Percentiles rank a stretch among this genome's conserved stretches.
Conservation (phyloP, 2,113 vertebrate species). For the Bagarius yarrelli region DNA sequence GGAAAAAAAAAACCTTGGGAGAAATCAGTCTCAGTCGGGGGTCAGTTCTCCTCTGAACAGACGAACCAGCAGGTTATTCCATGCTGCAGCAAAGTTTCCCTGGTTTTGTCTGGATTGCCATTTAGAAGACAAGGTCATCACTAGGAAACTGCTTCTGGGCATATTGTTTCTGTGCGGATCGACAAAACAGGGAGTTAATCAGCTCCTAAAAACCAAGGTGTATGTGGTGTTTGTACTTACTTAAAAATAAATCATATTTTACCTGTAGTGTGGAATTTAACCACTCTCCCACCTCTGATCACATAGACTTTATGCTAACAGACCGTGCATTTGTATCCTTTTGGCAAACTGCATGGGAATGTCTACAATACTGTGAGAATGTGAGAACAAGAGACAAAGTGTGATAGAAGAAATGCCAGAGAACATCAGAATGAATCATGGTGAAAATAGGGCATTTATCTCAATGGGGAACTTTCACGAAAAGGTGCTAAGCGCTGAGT, state of each 20-base stretch:
- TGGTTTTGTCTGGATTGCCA: too few species aligned
- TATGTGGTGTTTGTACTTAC: neutral
- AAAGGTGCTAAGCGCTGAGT: slow-evolving; percentile 39
- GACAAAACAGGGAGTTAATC: too few species aligned
- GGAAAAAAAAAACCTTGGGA: too few species aligned
- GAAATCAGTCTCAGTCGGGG: too few species aligned
- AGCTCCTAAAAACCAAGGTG: too few species aligned
- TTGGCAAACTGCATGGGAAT: slow-evolving; percentile 46
- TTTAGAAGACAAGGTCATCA: too few species aligned
- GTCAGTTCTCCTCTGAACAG: too few species aligned
- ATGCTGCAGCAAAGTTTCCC: too few species aligned
- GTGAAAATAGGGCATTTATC: slow-evolving; percentile 53
- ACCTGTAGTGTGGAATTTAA: neutral
- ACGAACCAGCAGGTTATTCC: too few species aligned
- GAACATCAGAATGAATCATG: slow-evolving; percentile 47
- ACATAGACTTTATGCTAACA: slow-evolving; percentile 23
- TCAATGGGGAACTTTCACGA: slow-evolving; percentile 46
- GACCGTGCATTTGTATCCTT: slow-evolving; percentile 35
- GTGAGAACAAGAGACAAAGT: slow-evolving; percentile 44
- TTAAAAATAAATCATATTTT: neutral
- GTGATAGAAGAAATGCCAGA: slow-evolving; percentile 51
- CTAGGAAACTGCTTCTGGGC: too few species aligned
- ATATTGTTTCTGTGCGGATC: too few species aligned
- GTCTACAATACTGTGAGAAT: slow-evolving; percentile 43
- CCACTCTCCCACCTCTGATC: slow-evolving; percentile 9